These are phyloP conservation scores for Hirtodrosophila histrioides DNA, from an alignment of 2,888 invertebrate species.

Conservation along the genomic window DNA sequence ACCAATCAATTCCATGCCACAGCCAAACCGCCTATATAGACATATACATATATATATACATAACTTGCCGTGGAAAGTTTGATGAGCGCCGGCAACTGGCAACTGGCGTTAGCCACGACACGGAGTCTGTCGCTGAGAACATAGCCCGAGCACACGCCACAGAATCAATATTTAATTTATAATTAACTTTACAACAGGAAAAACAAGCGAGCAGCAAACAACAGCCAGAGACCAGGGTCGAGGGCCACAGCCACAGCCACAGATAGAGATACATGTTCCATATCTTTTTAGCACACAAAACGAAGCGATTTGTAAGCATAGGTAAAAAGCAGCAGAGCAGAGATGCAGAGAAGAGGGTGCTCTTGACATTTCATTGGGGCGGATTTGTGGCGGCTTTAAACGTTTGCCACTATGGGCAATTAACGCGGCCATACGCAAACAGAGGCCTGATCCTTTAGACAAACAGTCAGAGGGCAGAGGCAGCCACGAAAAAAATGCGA, in stretches of 20 bases:
- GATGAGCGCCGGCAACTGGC: slow-evolving; percentile 53
- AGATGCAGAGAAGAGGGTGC: slow-evolving; percentile 18
- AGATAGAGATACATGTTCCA: slow-evolving; percentile 40
- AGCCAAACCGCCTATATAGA: slow-evolving; percentile 17
- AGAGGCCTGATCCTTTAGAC: slow-evolving; percentile 82
- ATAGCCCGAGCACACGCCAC: slow-evolving; percentile 56
- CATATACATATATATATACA: not conserved
- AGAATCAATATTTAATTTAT: slow-evolving; percentile 84
- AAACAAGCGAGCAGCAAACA: slow-evolving; percentile 67
- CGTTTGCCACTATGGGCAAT: slow-evolving; percentile 83
- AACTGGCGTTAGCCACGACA: slow-evolving; percentile 36
- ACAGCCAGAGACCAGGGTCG: slow-evolving; percentile 19
- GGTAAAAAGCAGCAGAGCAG: slow-evolving; percentile 23
- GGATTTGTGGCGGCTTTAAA: slow-evolving; percentile 82
- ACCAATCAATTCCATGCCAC: slow-evolving; percentile 73
- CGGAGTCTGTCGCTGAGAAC: slow-evolving; percentile 21
- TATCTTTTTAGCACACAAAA: slow-evolving; percentile 69
- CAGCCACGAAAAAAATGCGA: slow-evolving; percentile 8
- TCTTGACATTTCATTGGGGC: slow-evolving; percentile 65
- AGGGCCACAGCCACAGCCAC: slow-evolving; percentile 2
- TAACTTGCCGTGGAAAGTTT: slow-evolving; percentile 34
- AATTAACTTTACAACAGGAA: slow-evolving; percentile 83
- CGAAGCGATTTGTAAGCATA: slow-evolving; percentile 15
- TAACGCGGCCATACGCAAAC: slow-evolving; percentile 82
- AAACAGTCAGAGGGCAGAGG: slow-evolving; percentile 63